Conservation (phyloP, 2,113 vertebrate genomes). For the Embiotoca jacksoni region DNA sequence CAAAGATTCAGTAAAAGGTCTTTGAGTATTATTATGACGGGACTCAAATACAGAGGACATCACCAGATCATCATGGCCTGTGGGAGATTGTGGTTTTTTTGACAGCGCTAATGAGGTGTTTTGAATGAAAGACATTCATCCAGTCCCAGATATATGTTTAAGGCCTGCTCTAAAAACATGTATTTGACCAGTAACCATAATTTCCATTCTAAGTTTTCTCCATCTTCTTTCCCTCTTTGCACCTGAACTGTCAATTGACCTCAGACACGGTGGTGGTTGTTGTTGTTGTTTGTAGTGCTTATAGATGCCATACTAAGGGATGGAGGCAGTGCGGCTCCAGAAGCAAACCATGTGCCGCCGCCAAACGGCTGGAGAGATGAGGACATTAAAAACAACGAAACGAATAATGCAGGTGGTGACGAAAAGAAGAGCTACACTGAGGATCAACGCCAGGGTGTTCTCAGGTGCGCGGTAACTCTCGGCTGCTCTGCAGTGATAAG, state of each 20-base stretch:
- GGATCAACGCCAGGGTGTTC: constrained; percentile 92
- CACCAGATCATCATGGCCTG: not conserved
- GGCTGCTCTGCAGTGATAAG: not conserved
- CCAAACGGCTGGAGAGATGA: constrained; percentile 84
- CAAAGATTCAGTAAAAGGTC: no score
- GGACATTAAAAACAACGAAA: constrained; percentile 66
- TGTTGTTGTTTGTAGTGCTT: constrained; percentile 84
- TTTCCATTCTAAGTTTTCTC: not conserved
- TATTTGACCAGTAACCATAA: not conserved
- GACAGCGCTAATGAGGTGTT: no score
- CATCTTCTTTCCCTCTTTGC: not conserved
- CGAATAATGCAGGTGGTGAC: constrained; percentile 48
- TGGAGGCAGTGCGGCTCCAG: constrained; percentile 78
- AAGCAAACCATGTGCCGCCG: constrained; percentile 79
- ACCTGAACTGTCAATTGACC: not conserved
- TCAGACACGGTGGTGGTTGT: constrained; percentile 21
- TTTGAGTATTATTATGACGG: no score
- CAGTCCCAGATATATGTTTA: not conserved
- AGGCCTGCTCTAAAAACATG: no score
- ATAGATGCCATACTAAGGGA: constrained; percentile 90
- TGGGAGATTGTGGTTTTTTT: not conserved
- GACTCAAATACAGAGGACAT: not conserved
- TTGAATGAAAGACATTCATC: not conserved
- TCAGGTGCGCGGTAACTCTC: constrained; percentile 82
- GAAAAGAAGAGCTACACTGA: constrained; percentile 89